Evolutionary conservation across 1,140 invertebrate genomes (phyloP), one percentile per base, ranked within the genome.

Genomic region (Caenorhabditis latens): DNA sequence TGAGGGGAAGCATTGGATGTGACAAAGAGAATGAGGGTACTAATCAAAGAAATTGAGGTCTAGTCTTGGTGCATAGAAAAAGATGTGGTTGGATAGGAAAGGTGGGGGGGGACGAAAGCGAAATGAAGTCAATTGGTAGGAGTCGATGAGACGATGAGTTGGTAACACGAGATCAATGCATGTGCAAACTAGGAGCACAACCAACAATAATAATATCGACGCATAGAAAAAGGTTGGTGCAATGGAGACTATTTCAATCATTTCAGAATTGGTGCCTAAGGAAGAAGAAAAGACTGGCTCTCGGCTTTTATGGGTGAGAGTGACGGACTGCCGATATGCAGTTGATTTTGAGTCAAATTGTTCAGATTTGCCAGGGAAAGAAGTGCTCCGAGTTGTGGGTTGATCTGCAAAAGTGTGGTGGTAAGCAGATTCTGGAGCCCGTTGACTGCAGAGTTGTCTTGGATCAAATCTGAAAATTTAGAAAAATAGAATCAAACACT

Each of bases 151-250:
- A 79, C 71, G 71, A 50, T 79, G 71, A 79, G 71, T 79, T 79
- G 46, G 71, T 79, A 50, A 43, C 71, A 79, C 71, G 71, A 79
- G 71, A 79, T 79, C 71, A 79, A 79, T 79, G 71, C 71, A 50
- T 79, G 71, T 79, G 71, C 71, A 50, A 79, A 79, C 71, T 79
- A 79, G n/a, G 21, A 79, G 71, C 71, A 79, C 71, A 79, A 79
- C 71, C 71, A 79, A 79, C 71, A 79, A 53, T 50, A 79, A 50
- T 50, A 79, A 79, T 79, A 79, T 79, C 71, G 71, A 79, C 71
- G 71, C 71, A 79, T 79, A 79, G 71, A 79, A 79, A 79, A 50
- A 24, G 46, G 46, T 79, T 79, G 19, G 46, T 24, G 21, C 13
- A 79, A 50, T n/a, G 13, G 65, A 13, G 43, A 71, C 40, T 71